Evolutionary conservation across 53 echinoderm and acorn worm species (phyloP).

Genomic region (Echinarachnius parma): DNA sequence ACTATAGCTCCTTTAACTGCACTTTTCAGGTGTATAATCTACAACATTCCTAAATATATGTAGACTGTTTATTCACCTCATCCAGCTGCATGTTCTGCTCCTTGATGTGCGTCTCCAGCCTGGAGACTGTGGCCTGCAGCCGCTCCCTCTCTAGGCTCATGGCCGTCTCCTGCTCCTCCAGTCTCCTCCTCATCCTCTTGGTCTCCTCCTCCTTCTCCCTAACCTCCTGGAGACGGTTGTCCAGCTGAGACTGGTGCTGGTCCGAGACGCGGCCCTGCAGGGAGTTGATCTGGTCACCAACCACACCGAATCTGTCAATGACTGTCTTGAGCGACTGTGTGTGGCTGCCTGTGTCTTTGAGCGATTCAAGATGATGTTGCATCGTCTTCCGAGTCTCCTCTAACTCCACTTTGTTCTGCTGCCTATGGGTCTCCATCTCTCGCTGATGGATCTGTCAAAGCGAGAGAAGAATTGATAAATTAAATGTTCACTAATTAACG

Average conservation of each 20-base stretch:
- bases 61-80: slow-evolving; percentile 60
- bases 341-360: slow-evolving; percentile 64
- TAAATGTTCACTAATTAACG: too few species aligned
- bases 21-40: too few species aligned
- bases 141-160: slow-evolving; percentile 78
- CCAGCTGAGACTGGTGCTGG: slow-evolving; percentile 67
- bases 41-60: too few species aligned
- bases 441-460: slow-evolving; percentile 47
- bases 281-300: slow-evolving; percentile 71
- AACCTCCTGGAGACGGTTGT: slow-evolving; percentile 68
- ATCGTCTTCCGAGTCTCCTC: slow-evolving; percentile 65
- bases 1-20: too few species aligned
- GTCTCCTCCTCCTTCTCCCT: slow-evolving; percentile 65
- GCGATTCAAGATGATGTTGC: slow-evolving; percentile 75
- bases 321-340: slow-evolving; percentile 88
- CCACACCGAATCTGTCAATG: slow-evolving; percentile 71
- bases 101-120: slow-evolving; percentile 85
- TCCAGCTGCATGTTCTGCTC: slow-evolving; percentile 91
- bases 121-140: slow-evolving; percentile 72
- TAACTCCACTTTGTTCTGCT: slow-evolving; percentile 59
- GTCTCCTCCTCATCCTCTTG: slow-evolving; percentile 20
- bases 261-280: slow-evolving; percentile 58
- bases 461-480: too few species aligned
- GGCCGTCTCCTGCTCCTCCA: slow-evolving; percentile 26
- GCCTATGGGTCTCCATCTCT: slow-evolving; percentile 64